Base-by-base conservation (phyloP, 2,113 vertebrate genomes). In the Pseudorhombus dupliciocellatus region DNA sequence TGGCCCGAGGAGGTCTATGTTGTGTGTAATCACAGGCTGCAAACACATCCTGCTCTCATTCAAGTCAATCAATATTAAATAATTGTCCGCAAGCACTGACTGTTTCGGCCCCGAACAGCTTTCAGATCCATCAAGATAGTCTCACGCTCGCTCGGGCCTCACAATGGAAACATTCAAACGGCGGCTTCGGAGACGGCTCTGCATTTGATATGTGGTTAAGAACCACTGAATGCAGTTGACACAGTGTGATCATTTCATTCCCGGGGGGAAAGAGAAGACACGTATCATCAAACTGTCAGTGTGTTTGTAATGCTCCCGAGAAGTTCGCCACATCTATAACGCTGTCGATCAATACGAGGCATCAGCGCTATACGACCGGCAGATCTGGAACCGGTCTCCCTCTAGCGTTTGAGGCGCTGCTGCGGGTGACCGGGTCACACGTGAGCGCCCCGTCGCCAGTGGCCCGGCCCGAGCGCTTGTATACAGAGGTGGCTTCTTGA, bases 21-120 rank as follows among this genome's bases (percentile, higher is more conserved):
- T 74, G 67, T 65, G 54, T 68, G 46, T 88, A 89, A 88, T 88
- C 75, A 80, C 21, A 65, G 76, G 78, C 54, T 77, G 73, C 78
- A 76, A 75, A 79, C 44, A 24, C 62, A 67, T 75, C 64, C 73
- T 65, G 71, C 67, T 69, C 70, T 58, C 66, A 65, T 76, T 77
- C 74, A 61, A 80, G 76, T 85, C 77, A 68, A 80, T 86, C 81
- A 86, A 77, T 84, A 77, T 80, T 63, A 86, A 85, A 85, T 81
- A 73, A 83, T 77, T 80, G 69, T 74, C 64, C 40, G 12, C 69
- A n/a, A 55, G 70, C 84, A 4, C 64, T 25, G 60, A 74, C 79
- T 34, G 70, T 46, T 77, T 59, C 31, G 21, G 67, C 50, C 55
- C 25, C 54, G 82, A 79, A 83, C 75, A 57, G 28, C 84, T 74